Base-by-base conservation (phyloP, 2,888 invertebrate genomes). In the Nomada goodeniana region DNA sequence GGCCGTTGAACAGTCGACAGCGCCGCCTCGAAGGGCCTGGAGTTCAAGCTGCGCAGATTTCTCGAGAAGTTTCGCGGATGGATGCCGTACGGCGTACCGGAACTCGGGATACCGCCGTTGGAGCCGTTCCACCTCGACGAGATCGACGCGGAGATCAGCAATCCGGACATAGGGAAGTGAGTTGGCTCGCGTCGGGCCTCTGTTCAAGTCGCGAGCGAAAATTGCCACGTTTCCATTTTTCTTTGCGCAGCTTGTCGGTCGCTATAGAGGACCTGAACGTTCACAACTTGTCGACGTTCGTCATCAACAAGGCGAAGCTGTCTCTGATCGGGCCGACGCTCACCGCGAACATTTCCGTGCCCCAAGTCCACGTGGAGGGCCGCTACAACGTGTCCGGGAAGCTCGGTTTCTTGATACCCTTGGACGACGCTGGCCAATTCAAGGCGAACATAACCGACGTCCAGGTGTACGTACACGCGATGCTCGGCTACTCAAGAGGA, bases 31-130 rank as follows among this genome's bases (percentile, higher is more conserved):
- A 92, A 82, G 68, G 92, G 92, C 57, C 84, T 93, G 71, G 93
- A 93, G 76, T 91, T 92, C 82, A 92, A 92, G 67, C 85, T 93
- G 65, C 88, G 89, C 68, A 88, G 91, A 74, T 70, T 93, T 47
- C 68, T 93, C 61, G 93, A 93, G 61, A 92, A 89, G 69, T 89
- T 93, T 68, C 92, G 93, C 2, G 59, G 77, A 0, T 88, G 91
- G 20, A 93, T 93, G 93, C 88, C 88, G 2, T 83, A 92, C 23
- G 93, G 93, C 65, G 90, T 93, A 53, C 91, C 92, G 2, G 92
- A 92, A 20, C 79, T 92, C 0, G 90, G 88, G 3, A 84, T 93
- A 36, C 93, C 93, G 0, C 82, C 89, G 11, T 76, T 93, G 7
- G 93, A 93, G 57, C 93, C 93, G 0, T 82, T 92, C 3, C 82